Conservation (phyloP, 2,888 invertebrate species). For the Meloe dianella region DNA sequence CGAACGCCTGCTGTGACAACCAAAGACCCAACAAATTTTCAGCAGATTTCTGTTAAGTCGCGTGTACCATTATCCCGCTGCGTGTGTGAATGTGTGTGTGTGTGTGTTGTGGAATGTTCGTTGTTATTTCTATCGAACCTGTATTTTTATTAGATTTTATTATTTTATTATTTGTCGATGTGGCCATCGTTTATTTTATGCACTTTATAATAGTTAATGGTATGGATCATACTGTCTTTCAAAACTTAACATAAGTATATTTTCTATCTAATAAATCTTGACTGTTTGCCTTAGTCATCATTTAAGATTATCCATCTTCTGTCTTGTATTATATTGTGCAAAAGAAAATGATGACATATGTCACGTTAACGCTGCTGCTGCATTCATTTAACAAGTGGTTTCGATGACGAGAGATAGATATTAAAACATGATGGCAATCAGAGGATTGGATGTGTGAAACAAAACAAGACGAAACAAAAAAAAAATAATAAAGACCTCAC, state of each 20-base stretch:
- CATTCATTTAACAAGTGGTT: conserved; percentile 2
- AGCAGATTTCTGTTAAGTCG: conserved; percentile 43
- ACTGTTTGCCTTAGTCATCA: neutral
- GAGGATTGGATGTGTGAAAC: neutral
- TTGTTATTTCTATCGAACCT: neutral
- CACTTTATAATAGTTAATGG: neutral
- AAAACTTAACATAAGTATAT: neutral
- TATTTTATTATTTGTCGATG: neutral
- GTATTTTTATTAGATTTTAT: neutral
- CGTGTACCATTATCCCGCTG: conserved; percentile 43
- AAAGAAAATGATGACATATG: conserved; percentile 1
- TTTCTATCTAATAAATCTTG: neutral
- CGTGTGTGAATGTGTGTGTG: too few relatives aligned
- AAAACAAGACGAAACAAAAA: neutral
- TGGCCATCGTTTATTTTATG: neutral
- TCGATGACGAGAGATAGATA: conserved; percentile 2
- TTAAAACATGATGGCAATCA: conserved; percentile 1
- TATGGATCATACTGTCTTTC: too few relatives aligned
- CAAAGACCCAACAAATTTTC: conserved; percentile 48
- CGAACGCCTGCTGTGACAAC: conserved; percentile 41
- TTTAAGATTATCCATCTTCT: neutral
- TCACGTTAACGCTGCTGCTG: conserved; percentile 2
- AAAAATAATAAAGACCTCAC: conserved; percentile 6
- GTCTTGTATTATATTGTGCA: neutral
- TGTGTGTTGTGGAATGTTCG: conserved; percentile 37